Evolutionary conservation across 2,797 vertebrate species (phyloP).

Genomic region (Chrosomus eos): DNA sequence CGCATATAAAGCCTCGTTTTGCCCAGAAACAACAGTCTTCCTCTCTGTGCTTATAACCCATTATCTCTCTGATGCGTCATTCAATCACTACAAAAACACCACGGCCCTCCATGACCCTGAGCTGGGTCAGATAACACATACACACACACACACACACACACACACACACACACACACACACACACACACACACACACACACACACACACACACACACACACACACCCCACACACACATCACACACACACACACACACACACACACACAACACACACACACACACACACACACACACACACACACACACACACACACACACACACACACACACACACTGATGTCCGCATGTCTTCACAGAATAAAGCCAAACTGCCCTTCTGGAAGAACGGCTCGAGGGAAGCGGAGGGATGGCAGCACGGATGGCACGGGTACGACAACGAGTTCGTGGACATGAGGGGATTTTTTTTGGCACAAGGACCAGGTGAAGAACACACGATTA

Average conservation of each 20-base stretch:
- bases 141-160: too few species aligned
- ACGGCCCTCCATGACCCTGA: not conserved
- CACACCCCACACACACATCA: too few species aligned
- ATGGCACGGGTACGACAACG: constrained; percentile 97
- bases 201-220: too few species aligned
- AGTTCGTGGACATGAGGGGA: constrained; percentile 90
- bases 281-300: too few species aligned
- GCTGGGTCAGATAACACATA: too few species aligned
- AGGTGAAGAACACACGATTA: constrained; percentile 78
- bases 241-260: too few species aligned
- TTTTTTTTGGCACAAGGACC: constrained; percentile 91
- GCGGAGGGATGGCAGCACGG: constrained; percentile 87
- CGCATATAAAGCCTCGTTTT: constrained; percentile 16
- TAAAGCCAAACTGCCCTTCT: constrained; percentile 85
- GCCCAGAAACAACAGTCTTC: constrained; percentile 24
- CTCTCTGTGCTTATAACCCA: not conserved
- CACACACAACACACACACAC: too few species aligned
- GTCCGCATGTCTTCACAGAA: constrained; percentile 73
- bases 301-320: too few species aligned
- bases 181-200: too few species aligned
- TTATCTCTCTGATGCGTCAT: not conserved
- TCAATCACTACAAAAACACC: not conserved
- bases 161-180: too few species aligned
- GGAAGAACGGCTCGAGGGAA: constrained; percentile 83
- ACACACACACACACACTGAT: not conserved